Conservation (phyloP, 1,140 invertebrate genomes). For the Battus philenor region DNA sequence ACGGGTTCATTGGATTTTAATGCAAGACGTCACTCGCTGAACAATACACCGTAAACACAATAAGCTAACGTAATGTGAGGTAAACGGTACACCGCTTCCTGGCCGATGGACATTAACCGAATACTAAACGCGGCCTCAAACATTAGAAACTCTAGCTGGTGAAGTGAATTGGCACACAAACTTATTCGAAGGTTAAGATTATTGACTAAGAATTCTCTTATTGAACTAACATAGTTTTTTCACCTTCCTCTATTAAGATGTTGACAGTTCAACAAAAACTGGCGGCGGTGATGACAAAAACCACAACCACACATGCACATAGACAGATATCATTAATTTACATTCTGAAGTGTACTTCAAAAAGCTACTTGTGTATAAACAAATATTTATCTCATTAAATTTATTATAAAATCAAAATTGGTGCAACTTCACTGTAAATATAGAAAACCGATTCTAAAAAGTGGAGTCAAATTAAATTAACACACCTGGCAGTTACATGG, state of each 20-base stretch:
- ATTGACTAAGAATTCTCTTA: slow-evolving; percentile 3
- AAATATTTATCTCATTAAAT: no score
- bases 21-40: slow-evolving; percentile 35
- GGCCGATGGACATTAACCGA: slow-evolving; percentile 33
- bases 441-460: no score
- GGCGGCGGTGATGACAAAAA: not conserved
- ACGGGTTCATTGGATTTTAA: slow-evolving; percentile 33
- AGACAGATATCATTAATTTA: no score
- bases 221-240: slow-evolving; percentile 5
- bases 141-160: slow-evolving; percentile 18
- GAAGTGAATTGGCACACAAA: slow-evolving; percentile 11
- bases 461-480: not conserved
- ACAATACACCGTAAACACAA: slow-evolving; percentile 58
- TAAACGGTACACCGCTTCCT: slow-evolving; percentile 58
- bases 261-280: not conserved
- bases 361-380: no score
- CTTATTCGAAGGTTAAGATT: slow-evolving; percentile 15
- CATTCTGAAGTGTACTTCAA: no score
- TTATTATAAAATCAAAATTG: no score
- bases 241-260: not conserved
- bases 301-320: not conserved
- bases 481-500: not conserved
- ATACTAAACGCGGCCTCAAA: slow-evolving; percentile 47
- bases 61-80: slow-evolving; percentile 56
- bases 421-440: no score